Evolutionary conservation across 2,797 vertebrate species (phyloP).

Genomic region (Spinus olivaceus): DNA sequence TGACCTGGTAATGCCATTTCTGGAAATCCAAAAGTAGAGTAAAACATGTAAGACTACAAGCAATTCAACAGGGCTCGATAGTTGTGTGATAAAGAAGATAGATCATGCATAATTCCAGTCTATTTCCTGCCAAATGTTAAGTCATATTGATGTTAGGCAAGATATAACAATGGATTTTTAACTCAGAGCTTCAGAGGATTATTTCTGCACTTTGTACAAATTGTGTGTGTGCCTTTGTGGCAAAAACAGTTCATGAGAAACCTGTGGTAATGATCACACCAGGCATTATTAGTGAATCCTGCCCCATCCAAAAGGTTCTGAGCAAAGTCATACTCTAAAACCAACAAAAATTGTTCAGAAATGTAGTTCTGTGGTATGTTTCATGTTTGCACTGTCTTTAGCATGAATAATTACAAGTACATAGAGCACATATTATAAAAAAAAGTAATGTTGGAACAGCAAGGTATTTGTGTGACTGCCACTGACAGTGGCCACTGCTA

Average conservation of each 20-base stretch:
- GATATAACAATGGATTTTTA: neutral
- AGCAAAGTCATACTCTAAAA: neutral
- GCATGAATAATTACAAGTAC: rapidly evolving
- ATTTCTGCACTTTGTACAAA: neutral
- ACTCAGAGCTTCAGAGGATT: neutral
- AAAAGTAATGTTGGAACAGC: neutral
- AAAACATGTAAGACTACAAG: neutral
- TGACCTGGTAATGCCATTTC: slow-evolving; percentile 1
- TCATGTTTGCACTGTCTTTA: neutral
- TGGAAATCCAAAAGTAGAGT: neutral
- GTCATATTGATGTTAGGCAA: neutral
- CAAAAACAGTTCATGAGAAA: neutral
- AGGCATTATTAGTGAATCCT: neutral
- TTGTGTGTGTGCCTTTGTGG: neutral
- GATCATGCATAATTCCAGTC: neutral
- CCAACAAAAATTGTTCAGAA: neutral
- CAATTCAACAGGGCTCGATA: neutral
- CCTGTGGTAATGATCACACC: rapidly evolving
- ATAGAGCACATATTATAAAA: neutral
- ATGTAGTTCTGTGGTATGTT: neutral
- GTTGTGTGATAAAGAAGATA: neutral
- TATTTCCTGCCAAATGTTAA: slow-evolving; percentile 13
- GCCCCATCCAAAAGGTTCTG: neutral
- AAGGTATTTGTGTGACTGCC: neutral
- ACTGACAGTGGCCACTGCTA: neutral